Conservation (phyloP, 2,797 vertebrate genomes). For the Lateolabrax maculatus region DNA sequence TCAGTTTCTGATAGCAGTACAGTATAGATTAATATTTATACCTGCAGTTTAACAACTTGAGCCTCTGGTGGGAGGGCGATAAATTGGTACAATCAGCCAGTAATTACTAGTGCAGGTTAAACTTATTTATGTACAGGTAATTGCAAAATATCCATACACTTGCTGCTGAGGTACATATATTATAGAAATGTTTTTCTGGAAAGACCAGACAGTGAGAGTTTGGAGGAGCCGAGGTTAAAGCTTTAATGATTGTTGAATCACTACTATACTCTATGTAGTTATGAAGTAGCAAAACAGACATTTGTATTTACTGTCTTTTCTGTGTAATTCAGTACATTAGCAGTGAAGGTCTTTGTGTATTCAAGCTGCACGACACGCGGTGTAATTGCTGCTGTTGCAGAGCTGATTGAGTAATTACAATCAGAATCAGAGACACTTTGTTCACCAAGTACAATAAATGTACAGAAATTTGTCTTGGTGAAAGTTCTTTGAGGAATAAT, state of each 20-base stretch:
- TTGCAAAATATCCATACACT: neutral
- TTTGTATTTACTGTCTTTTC: neutral
- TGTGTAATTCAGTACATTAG: neutral
- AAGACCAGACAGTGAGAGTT: neutral
- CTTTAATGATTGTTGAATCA: neutral
- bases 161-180: neutral
- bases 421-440: constrained; percentile 49
- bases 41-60: neutral
- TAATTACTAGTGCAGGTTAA: neutral
- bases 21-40: constrained; percentile 13
- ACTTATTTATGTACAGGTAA: neutral
- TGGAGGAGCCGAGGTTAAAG: neutral
- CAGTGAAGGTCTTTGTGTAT: neutral
- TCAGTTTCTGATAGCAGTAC: neutral
- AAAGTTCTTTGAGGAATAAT: constrained; percentile 20
- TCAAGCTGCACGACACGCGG: neutral
- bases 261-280: neutral
- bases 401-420: constrained; percentile 59
- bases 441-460: constrained; percentile 50
- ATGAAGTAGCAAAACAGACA: neutral
- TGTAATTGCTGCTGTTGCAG: constrained; percentile 43
- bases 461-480: constrained; percentile 31
- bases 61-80: neutral
- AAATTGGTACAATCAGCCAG: neutral
- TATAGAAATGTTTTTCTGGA: neutral